A percentile compares a stretch with the other conserved stretches of the same genome.
phyloP scores from a whole-genome alignment of 2,113 vertebrate genomes.

The Syrrhaptes paradoxus region DNA sequence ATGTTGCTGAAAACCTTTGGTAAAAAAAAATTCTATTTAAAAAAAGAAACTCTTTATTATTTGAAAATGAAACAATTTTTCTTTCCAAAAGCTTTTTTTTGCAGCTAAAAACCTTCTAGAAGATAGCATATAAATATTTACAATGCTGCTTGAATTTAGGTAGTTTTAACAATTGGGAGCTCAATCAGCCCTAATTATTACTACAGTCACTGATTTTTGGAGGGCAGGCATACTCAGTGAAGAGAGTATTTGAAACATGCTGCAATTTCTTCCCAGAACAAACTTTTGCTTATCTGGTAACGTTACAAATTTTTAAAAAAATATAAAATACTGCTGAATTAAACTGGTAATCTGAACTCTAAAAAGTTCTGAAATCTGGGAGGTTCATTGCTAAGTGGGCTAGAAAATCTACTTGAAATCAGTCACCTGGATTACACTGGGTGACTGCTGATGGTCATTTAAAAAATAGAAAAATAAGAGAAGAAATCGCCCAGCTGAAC shows the following conservation, averaged over 20 bases:
- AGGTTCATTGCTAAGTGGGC: not conserved
- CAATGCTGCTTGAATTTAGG: not conserved
- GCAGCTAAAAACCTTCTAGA: not conserved
- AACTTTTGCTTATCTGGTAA: not conserved
- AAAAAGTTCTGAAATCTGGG: not conserved
- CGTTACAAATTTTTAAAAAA: accelerated
- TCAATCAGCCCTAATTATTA: not conserved
- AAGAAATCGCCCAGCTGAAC: not conserved
- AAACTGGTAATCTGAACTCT: not conserved
- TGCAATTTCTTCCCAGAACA: not conserved
- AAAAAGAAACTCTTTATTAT: not conserved
- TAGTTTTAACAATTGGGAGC: not conserved
- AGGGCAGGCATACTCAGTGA: not conserved
- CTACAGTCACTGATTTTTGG: not conserved
- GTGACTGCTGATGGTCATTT: not conserved
- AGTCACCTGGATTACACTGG: not conserved
- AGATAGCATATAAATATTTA: not conserved
- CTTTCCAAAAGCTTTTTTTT: not conserved
- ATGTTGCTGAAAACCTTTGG: not conserved
- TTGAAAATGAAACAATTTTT: not conserved
- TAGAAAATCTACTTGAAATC: not conserved
- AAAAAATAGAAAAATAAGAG: not conserved
- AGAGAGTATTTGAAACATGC: not conserved
- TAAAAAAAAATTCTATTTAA: not conserved
- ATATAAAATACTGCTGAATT: not conserved